These are phyloP conservation scores for Pedetes capensis DNA, from an alignment of 2,113 vertebrate genomes.

Conservation along the genomic window DNA sequence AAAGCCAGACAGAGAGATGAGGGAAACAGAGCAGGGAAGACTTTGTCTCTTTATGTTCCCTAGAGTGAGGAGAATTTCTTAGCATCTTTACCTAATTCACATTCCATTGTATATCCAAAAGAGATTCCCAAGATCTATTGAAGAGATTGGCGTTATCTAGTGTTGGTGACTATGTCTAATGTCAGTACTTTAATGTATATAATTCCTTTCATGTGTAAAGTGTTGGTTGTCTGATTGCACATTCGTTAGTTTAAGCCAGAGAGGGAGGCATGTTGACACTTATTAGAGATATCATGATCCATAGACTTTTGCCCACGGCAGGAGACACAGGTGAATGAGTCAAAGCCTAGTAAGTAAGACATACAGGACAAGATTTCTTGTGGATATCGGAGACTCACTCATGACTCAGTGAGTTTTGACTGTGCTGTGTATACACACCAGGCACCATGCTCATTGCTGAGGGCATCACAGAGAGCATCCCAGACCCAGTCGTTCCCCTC, in stretches of 20 bases:
- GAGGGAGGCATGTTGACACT: not conserved
- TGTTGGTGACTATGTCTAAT: conserved; percentile 16
- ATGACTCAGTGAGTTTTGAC: not conserved
- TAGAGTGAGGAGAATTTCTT: not conserved
- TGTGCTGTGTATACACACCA: not conserved
- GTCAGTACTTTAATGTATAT: not conserved
- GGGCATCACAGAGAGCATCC: not conserved
- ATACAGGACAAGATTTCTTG: not conserved
- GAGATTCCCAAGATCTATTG: not conserved
- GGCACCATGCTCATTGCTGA: no score
- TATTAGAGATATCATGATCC: not conserved
- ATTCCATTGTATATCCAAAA: not conserved
- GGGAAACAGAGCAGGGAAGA: not conserved
- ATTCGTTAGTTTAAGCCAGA: not conserved
- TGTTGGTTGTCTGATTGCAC: not conserved
- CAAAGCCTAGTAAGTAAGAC: not conserved
- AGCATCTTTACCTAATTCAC: not conserved
- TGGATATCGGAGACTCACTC: not conserved
- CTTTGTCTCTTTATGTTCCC: not conserved
- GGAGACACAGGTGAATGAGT: not conserved
- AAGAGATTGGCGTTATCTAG: not conserved
- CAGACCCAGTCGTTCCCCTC: not conserved
- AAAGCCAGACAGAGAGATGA: not conserved
- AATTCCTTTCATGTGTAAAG: not conserved
- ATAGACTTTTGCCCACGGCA: not conserved